Evolutionary conservation across 2,797 vertebrate species (phyloP).

Genomic region (Gambusia yucatana): DNA sequence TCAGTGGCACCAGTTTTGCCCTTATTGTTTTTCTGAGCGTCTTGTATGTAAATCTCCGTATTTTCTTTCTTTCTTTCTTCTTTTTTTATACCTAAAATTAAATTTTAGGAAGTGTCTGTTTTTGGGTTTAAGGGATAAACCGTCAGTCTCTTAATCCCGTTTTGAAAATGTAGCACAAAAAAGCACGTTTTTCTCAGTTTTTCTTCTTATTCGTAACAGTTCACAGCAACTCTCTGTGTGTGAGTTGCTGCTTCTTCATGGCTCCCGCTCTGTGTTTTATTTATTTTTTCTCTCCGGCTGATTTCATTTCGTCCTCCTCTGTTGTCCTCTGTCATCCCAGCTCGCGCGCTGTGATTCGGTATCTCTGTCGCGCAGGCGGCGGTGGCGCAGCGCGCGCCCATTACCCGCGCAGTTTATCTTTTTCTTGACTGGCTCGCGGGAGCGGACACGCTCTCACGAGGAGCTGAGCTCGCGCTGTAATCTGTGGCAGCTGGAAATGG

Average conservation of each 20-base stretch:
- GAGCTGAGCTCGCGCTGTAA: constrained; percentile 61
- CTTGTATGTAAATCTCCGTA: neutral
- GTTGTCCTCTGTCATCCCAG: constrained; percentile 21
- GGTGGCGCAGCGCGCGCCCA: constrained; percentile 51
- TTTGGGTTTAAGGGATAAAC: neutral
- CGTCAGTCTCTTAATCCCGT: neutral
- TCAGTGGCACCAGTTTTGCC: neutral
- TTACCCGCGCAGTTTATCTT: constrained; percentile 44
- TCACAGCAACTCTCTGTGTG: neutral
- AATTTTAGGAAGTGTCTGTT: neutral
- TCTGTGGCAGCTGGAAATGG: constrained; percentile 66
- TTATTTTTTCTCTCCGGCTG: neutral
- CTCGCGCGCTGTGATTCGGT: constrained; percentile 34
- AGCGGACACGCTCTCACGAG: constrained; percentile 26
- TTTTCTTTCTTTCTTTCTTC: neutral
- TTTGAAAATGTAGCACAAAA: neutral
- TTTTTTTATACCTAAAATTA: neutral
- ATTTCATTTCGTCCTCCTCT: neutral
- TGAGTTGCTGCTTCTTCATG: neutral
- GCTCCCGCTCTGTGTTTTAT: constrained; percentile 1
- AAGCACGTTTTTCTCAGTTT: neutral
- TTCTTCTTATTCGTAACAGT: neutral
- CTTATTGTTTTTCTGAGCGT: neutral
- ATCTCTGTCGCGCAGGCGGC: constrained; percentile 51
- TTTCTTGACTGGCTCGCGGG: constrained; percentile 56